Evolutionary conservation across 2,113 vertebrate genomes (phyloP), one percentile per base, ranked within the genome.

Genomic region (Physeter macrocephalus): DNA sequence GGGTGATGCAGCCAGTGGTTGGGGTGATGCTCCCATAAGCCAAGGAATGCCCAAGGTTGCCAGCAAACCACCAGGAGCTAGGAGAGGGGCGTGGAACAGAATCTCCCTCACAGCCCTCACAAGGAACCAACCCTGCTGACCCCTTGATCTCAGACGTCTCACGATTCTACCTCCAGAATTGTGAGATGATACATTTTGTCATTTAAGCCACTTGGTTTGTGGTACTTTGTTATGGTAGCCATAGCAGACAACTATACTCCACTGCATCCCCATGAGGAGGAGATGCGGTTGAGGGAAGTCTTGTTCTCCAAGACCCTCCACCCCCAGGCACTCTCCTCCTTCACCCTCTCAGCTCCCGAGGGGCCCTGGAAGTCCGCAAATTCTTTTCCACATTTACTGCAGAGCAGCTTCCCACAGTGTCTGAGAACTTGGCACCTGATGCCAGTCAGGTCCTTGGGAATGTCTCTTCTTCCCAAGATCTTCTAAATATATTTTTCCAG

Each of bases 231-330:
- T n/a, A 6, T 0, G 3, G 31, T 31, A 21, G 36, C 57, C 17
- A 57, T 14, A n/a, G 20, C 39, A 34, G 62, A 66, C 1, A 0
- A 41, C 36, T 5, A 8, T 5, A 31, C 20, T 11, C n/a, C 11
- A 1, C 23, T 29, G 4, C 2, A 17, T 6, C 0, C 49, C 5
- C 1, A 3, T 6, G n/a, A 78, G 2, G 2, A 74, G 41, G 29
- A 64, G 23, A 13, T 14, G n/a, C 23, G 14, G 29, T 9, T 13
- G 13, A 23, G 29, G 67, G 49, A 54, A 7, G 3, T 41, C 69
- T 71, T 1, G 27, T 64, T 34, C 36, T 77, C 52, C 59, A 36
- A 29, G 14, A 12, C 20, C 11, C 27, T 12, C 14, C 3, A 13
- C 27, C 41, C 5, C 25, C 31, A 1, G n/a, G 66, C 61, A 18